Evolutionary conservation across 2,888 invertebrate genomes (phyloP).

Genomic region (Notodonta dromedarius): DNA sequence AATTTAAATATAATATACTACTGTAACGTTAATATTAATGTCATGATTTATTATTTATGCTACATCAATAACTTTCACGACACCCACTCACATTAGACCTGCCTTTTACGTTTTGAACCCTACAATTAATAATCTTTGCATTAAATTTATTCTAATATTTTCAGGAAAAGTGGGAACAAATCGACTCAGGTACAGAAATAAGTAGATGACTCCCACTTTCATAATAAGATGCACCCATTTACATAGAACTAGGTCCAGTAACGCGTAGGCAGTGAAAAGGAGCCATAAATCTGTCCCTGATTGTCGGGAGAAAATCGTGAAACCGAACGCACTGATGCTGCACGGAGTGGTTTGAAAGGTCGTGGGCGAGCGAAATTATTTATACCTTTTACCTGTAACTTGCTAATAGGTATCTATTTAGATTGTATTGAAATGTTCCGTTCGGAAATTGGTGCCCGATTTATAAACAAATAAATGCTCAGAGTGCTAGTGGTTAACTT

Average conservation of each 20-base stretch:
- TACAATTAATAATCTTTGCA: background rate
- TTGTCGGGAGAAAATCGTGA: constrained; percentile 68
- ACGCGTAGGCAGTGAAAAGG: constrained; percentile 63
- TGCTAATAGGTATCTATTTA: constrained; percentile 25
- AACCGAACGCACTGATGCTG: constrained; percentile 55
- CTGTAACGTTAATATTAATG: too few relatives aligned
- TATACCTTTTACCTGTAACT: constrained; percentile 36
- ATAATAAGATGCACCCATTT: constrained; percentile 41
- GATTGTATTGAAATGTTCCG: constrained; percentile 8
- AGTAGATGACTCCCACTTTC: background rate
- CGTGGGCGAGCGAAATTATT: constrained; percentile 64
- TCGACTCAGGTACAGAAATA: background rate
- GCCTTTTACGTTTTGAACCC: background rate
- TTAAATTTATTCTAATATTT: background rate
- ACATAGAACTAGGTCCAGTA: constrained; percentile 46
- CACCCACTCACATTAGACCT: too few relatives aligned
- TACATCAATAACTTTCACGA: too few relatives aligned
- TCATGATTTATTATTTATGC: too few relatives aligned
- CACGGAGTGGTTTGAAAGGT: constrained; percentile 50
- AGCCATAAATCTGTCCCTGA: constrained; percentile 70
- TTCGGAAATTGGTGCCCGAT: background rate
- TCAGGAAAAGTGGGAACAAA: background rate
- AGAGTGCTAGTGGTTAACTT: too few relatives aligned
- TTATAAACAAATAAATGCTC: background rate
- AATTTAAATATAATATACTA: too few relatives aligned